phyloP scores from a whole-genome alignment of 2,888 invertebrate species.

The Andrena bucephala region DNA sequence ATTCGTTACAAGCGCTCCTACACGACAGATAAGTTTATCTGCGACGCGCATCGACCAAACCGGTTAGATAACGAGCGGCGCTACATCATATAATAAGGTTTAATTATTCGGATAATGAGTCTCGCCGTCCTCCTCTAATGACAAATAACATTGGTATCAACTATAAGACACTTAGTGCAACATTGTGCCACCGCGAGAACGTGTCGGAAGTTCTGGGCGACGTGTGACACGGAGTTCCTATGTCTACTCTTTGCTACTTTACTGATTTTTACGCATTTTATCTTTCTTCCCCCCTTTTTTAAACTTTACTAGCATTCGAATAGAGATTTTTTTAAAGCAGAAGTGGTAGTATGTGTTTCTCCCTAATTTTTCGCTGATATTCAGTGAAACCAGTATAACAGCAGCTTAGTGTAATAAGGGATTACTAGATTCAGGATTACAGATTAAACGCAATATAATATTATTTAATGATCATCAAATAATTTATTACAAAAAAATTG shows the following conservation, averaged over 20 bases:
- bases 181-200: background rate
- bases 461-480: too few species aligned
- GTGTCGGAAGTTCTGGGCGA: slow-evolving; percentile 16
- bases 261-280: background rate
- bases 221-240: slow-evolving; percentile 29
- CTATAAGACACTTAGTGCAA: slow-evolving; percentile 32
- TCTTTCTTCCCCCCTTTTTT: background rate
- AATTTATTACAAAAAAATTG: too few species aligned
- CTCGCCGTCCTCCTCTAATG: slow-evolving; percentile 59
- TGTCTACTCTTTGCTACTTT: background rate
- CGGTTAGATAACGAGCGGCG: slow-evolving; percentile 73
- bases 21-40: slow-evolving; percentile 74
- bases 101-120: slow-evolving; percentile 73
- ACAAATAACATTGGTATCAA: slow-evolving; percentile 57
- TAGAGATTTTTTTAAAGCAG: too few species aligned
- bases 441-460: too few species aligned
- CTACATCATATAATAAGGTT: slow-evolving; percentile 73
- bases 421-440: too few species aligned
- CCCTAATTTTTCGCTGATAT: too few species aligned
- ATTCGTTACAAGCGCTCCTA: slow-evolving; percentile 72
- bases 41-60: slow-evolving; percentile 70
- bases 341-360: too few species aligned
- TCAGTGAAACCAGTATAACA: too few species aligned
- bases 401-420: too few species aligned
- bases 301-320: too few species aligned